Base-by-base conservation (phyloP, 2,113 vertebrate genomes). In the Salvelinus namaycush region DNA sequence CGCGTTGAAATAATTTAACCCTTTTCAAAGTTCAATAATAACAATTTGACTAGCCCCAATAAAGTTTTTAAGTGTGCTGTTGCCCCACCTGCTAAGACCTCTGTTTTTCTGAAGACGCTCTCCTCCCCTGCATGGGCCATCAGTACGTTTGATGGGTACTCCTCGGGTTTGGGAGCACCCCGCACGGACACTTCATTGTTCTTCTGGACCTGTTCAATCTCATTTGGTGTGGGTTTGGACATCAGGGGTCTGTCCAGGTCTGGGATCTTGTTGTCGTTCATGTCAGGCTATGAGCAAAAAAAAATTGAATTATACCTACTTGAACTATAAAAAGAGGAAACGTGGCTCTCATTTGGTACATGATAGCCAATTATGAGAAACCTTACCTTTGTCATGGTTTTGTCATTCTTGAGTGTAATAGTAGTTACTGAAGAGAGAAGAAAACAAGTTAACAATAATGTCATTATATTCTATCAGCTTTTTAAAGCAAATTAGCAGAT, bases 31-130 rank as follows among this genome's bases (percentile, higher is more conserved):
- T 11, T 44, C 2, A 44, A 44, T 64, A 24, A 24, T 64, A 26
- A n/a, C 60, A n/a, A 64, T 26, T 26, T 22, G 7, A 8, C n/a
- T 20, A 60, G n/a, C 1, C 57, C 18, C 5, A 59, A 14, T 59
- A 7, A 59, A n/a, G 57, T 60, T 18, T 54, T 60, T 64, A 62
- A 64, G 6, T 22, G n/a, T 70, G 20, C 18, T 4, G 68, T 31
- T 12, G 65, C 24, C 76, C 91, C 90, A 98, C 97, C 97, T 92
- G 96, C 96, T 5, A 99, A 92, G 72, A 99, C 95, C 86, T 97
- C 96, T 0, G 94, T 96, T 85, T 95, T 96, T 82, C 94, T 93
- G 48, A 97, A 95, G 89, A 97, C 89, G 92, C 92, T 90, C 80
- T 94, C 89, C 1, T 93, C 93, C 20, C 87, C 87, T 27, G 96